Evolutionary conservation across 2,113 vertebrate species (phyloP), one percentile per base, ranked within the genome.

Genomic region (Plectropomus leopardus): DNA sequence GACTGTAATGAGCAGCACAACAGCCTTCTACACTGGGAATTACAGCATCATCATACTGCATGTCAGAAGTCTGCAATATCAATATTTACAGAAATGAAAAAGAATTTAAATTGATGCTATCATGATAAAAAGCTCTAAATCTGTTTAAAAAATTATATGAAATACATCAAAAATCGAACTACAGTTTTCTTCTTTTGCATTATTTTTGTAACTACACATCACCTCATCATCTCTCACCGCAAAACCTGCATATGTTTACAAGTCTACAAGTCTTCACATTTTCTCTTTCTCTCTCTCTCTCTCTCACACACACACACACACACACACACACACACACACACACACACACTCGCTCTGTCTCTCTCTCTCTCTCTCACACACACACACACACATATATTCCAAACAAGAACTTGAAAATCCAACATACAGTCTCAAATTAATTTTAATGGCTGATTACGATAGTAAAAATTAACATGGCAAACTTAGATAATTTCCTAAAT

Each of bases 1-100:
- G 79, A 81, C 85, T 50, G 13, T 59, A 83, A 86, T 61, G 71
- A 84, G 82, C 74, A 53, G 68, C 83, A 84, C 81, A 78, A 76
- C 19, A 85, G 55, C 64, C 69, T 63, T 57, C 51, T 75, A 28
- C 76, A 78, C 23, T 47, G 47, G 71, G 80, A 60, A 85, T 81
- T 26, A 84, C 34, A 64, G 58, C 30, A 32, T 65, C 48, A 72
- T 64, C 54, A 47, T 6, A 36, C 14, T 32, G 45, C 47, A 60
- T 36, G 68, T 59, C 67, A 77, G n/a, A 76, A 51, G 47, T 13
- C 36, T 59, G 34, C 36, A 67, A 26, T n/a, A 50, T 53, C 53
- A 73, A 57, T 53, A 59, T 61, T 40, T 23, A 34, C 21, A 28
- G 3, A 66, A 48, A n/a, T 7, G 36, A 63, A 53, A 72, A 64